These are phyloP conservation scores for Celastrina argiolus DNA, from an alignment of 2,888 invertebrate genomes.

Conservation along the genomic window DNA sequence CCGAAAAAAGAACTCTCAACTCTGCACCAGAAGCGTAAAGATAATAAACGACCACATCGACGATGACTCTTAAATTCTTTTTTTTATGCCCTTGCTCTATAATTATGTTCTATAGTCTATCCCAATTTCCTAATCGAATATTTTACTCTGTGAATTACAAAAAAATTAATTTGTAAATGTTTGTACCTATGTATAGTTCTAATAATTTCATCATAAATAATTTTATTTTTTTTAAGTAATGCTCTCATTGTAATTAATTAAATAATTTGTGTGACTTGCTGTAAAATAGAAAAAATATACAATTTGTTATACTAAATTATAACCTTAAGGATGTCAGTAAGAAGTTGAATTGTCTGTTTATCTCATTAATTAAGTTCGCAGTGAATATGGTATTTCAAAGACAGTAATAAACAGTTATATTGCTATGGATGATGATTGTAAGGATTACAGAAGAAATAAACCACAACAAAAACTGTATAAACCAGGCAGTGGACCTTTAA, in stretches of 20 bases:
- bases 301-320: conserved; percentile 45
- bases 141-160: conserved; percentile 17
- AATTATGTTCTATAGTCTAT: background rate
- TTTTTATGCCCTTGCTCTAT: background rate
- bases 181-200: too few relatives aligned
- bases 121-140: conserved; percentile 14
- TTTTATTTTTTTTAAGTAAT: background rate
- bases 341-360: conserved; percentile 30
- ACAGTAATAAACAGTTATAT: conserved; percentile 48
- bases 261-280: conserved; percentile 13
- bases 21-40: too few relatives aligned
- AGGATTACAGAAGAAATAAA: conserved; percentile 80
- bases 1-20: too few relatives aligned
- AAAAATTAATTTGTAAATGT: conserved; percentile 6
- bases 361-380: conserved; percentile 29
- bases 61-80: too few relatives aligned
- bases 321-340: conserved; percentile 51
- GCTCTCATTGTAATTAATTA: background rate
- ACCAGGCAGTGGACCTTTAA: conserved; percentile 86
- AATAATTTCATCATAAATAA: background rate
- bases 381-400: conserved; percentile 45
- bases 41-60: too few relatives aligned
- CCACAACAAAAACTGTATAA: conserved; percentile 84
- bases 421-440: conserved; percentile 77
- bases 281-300: conserved; percentile 31